phyloP scores from a whole-genome alignment of 1,140 invertebrate species.

The Atta colombica region DNA sequence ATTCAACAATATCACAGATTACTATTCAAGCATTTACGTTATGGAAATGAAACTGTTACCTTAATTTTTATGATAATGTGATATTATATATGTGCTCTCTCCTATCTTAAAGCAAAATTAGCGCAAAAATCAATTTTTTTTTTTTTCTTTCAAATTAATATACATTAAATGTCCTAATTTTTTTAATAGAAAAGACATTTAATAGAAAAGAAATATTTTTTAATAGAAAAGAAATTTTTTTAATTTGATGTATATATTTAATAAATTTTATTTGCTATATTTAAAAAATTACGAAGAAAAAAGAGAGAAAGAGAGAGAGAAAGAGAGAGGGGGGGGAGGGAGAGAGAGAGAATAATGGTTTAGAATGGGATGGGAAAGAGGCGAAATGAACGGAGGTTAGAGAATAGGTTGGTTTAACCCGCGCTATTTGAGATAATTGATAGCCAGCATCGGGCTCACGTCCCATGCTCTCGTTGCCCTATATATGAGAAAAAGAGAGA shows the following conservation, averaged over 20 bases:
- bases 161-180: neutral
- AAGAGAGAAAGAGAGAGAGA: conserved; percentile 10
- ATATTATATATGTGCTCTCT: neutral
- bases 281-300: no score
- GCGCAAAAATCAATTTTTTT: neutral
- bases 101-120: neutral
- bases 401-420: conserved; percentile 80
- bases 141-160: neutral
- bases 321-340: neutral
- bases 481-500: conserved; percentile 43
- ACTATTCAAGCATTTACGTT: neutral
- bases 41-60: neutral
- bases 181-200: neutral
- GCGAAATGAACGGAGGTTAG: conserved; percentile 69
- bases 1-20: neutral
- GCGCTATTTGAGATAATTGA: conserved; percentile 82
- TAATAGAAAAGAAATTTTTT: neutral
- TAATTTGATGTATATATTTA: neutral
- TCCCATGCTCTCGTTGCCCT: conserved; percentile 59
- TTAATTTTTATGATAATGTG: neutral
- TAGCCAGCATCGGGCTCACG: conserved; percentile 75
- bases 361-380: neutral
- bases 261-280: neutral
- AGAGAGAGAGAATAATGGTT: conserved; percentile 28
- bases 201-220: neutral